Conservation (phyloP, 1,140 invertebrate species). For the Ceratina australensis region DNA sequence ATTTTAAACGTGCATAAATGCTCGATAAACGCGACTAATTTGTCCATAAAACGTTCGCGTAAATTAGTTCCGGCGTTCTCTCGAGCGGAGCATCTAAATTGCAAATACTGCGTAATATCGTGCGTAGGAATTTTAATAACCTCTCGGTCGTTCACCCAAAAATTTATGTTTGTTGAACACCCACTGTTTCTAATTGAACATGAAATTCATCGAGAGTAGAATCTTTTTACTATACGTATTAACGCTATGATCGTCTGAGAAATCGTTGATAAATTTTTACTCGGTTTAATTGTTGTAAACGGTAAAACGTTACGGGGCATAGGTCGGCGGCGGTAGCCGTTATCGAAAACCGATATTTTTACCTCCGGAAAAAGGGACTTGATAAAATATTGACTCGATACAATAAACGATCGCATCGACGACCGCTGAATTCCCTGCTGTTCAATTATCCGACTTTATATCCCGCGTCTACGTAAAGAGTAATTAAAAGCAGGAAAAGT, state of each 20-base stretch:
- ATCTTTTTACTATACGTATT: not conserved
- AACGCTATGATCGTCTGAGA: not conserved
- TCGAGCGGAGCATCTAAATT: constrained; percentile 30
- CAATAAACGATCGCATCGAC: constrained; percentile 27
- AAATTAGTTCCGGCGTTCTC: constrained; percentile 34
- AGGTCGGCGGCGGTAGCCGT: constrained; percentile 18
- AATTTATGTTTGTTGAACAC: too few species aligned
- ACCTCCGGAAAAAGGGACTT: not conserved
- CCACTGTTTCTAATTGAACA: too few species aligned
- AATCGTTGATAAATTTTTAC: not conserved
- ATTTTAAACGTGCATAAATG: constrained; percentile 44
- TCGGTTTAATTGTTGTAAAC: constrained; percentile 24
- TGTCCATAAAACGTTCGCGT: constrained; percentile 37
- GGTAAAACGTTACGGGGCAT: not conserved
- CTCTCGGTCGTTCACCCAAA: not conserved
- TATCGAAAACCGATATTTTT: constrained; percentile 49
- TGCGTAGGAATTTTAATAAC: constrained; percentile 34
- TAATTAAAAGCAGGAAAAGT: constrained; percentile 14
- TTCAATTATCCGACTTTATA: constrained; percentile 35
- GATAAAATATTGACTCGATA: constrained; percentile 41
- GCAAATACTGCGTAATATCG: constrained; percentile 14
- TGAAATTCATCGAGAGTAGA: not conserved
- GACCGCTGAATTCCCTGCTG: not conserved
- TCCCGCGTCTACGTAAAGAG: not conserved
- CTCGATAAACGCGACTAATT: constrained; percentile 42